Conservation (phyloP, 1,140 invertebrate species). For the Drosophila biarmipes region DNA sequence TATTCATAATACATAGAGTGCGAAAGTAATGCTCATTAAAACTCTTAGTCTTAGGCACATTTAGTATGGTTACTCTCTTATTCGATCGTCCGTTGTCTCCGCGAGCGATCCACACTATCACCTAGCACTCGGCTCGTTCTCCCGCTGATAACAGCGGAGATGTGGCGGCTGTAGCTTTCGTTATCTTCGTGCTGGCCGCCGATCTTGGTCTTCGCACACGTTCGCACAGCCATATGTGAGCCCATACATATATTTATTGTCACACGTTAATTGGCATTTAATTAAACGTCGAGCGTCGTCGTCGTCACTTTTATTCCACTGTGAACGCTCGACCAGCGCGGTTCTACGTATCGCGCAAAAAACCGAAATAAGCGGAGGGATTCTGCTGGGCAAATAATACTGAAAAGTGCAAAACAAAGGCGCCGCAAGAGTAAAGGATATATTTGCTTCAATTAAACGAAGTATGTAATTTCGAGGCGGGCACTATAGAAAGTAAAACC, state of each 20-base stretch:
- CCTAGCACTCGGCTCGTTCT: constrained; percentile 27
- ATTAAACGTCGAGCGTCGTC: constrained; percentile 68
- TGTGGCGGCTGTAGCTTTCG: constrained; percentile 51
- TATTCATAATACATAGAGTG: constrained; percentile 84
- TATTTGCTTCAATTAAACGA: constrained; percentile 50
- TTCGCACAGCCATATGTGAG: constrained; percentile 20
- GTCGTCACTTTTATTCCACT: constrained; percentile 62
- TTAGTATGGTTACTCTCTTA: constrained; percentile 45
- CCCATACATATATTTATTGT: constrained; percentile 62
- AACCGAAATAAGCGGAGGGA: not conserved
- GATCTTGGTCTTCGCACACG: constrained; percentile 58
- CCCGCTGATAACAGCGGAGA: constrained; percentile 57
- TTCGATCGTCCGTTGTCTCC: constrained; percentile 1
- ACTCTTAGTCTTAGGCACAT: constrained; percentile 69
- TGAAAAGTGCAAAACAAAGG: constrained; percentile 29
- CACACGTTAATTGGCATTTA: constrained; percentile 82
- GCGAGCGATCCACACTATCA: constrained; percentile 15
- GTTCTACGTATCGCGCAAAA: constrained; percentile 38
- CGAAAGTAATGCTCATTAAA: constrained; percentile 79
- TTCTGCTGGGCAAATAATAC: constrained; percentile 26
- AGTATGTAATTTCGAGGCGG: constrained; percentile 16
- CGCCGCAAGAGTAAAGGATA: constrained; percentile 47
- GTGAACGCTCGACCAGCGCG: constrained; percentile 54
- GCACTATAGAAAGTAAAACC: constrained; percentile 9
- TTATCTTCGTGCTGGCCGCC: constrained; percentile 47